These are phyloP conservation scores for Tanypteryx hageni DNA, from an alignment of 2,888 invertebrate genomes.

Conservation along the genomic window DNA sequence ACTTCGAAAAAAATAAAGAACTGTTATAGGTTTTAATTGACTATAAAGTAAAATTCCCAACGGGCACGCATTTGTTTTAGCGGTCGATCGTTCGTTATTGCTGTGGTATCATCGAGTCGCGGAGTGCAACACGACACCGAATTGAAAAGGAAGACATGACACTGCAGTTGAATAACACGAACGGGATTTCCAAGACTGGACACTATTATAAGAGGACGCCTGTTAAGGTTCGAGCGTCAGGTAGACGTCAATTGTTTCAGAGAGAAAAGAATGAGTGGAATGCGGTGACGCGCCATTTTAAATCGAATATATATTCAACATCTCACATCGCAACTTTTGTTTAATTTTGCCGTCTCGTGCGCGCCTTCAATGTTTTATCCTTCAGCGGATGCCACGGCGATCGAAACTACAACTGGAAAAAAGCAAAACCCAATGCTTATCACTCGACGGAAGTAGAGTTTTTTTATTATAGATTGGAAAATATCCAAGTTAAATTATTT, in stretches of 20 bases:
- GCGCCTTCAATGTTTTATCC: background rate
- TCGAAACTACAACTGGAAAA: background rate
- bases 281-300: background rate
- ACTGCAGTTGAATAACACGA: background rate
- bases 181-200: slow-evolving; percentile 17
- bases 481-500: background rate
- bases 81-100: background rate
- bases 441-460: background rate
- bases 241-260: background rate
- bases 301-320: background rate
- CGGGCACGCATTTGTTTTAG: background rate
- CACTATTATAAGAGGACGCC: background rate
- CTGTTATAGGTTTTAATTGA: too few species aligned
- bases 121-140: background rate
- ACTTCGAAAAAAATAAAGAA: background rate
- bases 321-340: background rate
- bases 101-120: background rate
- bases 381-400: background rate
- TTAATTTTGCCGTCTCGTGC: background rate
- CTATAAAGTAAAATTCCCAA: background rate
- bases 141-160: background rate
- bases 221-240: background rate
- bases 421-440: background rate
- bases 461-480: background rate
- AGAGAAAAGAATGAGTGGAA: background rate